phyloP scores from a whole-genome alignment of 2,113 vertebrate genomes.

The Sander vitreus region DNA sequence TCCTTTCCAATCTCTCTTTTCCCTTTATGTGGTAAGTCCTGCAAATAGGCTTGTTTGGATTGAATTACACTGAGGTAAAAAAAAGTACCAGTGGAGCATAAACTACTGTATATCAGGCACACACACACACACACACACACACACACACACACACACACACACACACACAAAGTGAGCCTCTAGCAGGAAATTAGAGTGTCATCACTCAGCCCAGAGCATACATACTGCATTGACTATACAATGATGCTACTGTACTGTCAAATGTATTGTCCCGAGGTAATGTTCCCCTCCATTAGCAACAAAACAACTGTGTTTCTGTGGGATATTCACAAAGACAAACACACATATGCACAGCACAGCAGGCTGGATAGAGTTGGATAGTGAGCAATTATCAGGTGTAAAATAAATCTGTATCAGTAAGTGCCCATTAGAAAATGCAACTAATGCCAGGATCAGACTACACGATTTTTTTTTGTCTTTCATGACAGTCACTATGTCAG shows the following conservation, averaged over 20 bases:
- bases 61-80: constrained; percentile 27
- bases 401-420: not conserved
- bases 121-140: constrained; percentile 15
- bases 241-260: constrained; percentile 12
- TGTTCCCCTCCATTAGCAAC: not conserved
- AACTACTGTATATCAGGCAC: not conserved
- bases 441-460: not conserved
- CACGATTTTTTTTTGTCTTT: too few species aligned
- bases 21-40: constrained; percentile 3
- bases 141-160: too few species aligned
- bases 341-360: not conserved
- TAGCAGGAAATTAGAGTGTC: constrained; percentile 13
- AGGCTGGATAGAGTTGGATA: not conserved
- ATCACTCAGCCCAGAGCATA: not conserved
- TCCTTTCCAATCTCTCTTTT: not conserved
- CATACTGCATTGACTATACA: not conserved
- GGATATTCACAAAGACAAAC: not conserved
- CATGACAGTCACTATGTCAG: too few species aligned
- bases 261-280: not conserved
- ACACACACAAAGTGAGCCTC: not conserved
- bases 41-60: constrained; percentile 14
- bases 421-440: not conserved
- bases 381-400: not conserved
- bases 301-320: constrained; percentile 21
- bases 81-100: constrained; percentile 14